phyloP scores from a whole-genome alignment of 1,140 invertebrate species.

The Maconellicoccus hirsutus region DNA sequence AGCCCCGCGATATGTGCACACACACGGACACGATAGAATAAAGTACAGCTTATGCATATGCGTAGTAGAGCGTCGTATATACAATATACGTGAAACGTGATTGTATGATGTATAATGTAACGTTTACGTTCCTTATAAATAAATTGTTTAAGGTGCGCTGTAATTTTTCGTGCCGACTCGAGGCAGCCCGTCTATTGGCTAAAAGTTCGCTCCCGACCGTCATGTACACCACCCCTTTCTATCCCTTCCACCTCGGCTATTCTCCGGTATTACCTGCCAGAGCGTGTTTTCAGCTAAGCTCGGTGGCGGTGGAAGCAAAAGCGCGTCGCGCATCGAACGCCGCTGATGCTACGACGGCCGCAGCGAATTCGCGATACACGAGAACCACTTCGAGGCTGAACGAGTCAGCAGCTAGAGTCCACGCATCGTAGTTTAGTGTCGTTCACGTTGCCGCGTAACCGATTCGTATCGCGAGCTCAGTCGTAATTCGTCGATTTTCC shows the following conservation, averaged over 20 bases:
- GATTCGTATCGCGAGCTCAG: no score
- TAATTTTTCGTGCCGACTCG: slow-evolving; percentile 2
- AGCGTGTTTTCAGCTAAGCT: neutral
- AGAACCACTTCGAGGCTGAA: neutral
- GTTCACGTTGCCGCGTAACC: neutral
- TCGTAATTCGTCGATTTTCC: neutral
- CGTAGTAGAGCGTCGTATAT: neutral
- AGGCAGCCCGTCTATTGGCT: neutral
- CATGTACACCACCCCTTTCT: neutral
- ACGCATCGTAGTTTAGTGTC: slow-evolving; percentile 15
- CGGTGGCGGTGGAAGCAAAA: neutral
- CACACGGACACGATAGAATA: neutral
- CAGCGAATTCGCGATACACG: neutral
- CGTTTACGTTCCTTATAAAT: slow-evolving; percentile 2
- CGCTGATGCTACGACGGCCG: neutral
- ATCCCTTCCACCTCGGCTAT: neutral
- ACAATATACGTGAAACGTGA: neutral
- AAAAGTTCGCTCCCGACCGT: neutral
- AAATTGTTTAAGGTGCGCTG: slow-evolving; percentile 3
- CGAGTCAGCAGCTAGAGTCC: slow-evolving; percentile 14
- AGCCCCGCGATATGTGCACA: no score
- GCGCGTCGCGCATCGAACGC: neutral
- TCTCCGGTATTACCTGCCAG: neutral
- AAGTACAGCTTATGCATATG: neutral
- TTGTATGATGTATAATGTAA: slow-evolving; percentile 9